Evolutionary conservation across 2,888 invertebrate genomes (phyloP).

Genomic region (Acanthacorydalis orientalis): DNA sequence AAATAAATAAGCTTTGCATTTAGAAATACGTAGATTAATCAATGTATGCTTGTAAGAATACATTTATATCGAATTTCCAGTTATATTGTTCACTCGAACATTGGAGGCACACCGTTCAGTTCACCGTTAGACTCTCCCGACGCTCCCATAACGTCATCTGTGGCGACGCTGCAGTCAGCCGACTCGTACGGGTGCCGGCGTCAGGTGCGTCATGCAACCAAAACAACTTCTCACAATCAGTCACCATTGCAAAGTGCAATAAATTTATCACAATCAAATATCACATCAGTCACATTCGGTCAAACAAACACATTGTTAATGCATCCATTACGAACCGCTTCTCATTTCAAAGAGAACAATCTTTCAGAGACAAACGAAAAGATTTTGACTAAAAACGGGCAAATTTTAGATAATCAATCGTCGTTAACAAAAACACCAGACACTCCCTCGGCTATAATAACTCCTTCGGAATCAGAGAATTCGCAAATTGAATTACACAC

Average conservation of each 20-base stretch:
- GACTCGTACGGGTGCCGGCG: constrained; percentile 34
- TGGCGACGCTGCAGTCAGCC: constrained; percentile 48
- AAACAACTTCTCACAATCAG: constrained; percentile 5
- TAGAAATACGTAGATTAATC: too few relatives aligned
- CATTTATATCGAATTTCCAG: constrained; percentile 30
- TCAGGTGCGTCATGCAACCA: constrained; percentile 25
- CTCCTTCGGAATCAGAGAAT: constrained; percentile 20
- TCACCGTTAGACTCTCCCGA: constrained; percentile 75
- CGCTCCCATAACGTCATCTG: constrained; percentile 47
- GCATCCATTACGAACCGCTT: constrained; percentile 21
- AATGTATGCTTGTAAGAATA: too few relatives aligned
- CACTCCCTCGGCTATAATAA: constrained; percentile 49
- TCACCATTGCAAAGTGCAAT: constrained; percentile 1
- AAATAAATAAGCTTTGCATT: too few relatives aligned
- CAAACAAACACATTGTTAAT: constrained; percentile 2
- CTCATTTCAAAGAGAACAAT: constrained; percentile 22
- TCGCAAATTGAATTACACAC: constrained; percentile 19
- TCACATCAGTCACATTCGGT: constrained; percentile 9
- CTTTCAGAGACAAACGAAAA: constrained; percentile 8
- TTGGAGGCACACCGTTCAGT: constrained; percentile 59
- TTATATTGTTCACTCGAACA: constrained; percentile 66
- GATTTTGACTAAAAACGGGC: constrained; percentile 27
- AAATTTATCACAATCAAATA: constrained; percentile 1
- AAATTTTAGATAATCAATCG: constrained; percentile 17
- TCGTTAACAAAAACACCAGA: constrained; percentile 37